Base-by-base conservation (phyloP, 1,140 invertebrate genomes). In the Uloborus diversus region DNA sequence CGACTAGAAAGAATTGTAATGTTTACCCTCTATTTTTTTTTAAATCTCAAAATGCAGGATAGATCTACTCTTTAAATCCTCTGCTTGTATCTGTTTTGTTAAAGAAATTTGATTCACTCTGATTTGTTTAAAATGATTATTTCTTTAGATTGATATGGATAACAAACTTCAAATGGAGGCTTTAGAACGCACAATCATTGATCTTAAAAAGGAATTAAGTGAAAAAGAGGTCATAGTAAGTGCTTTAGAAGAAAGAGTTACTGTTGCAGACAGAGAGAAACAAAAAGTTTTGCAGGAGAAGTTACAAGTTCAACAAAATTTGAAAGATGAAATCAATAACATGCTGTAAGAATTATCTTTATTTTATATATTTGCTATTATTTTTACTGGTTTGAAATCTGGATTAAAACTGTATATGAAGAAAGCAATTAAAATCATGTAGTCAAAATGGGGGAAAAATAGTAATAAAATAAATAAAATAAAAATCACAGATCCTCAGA, bases 311-410 rank as follows among this genome's bases (percentile, higher is more conserved):
- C 9, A 64, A 20, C 57, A 65, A n/a, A 53, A n/a, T 4, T 30
- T 78, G 23, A 56, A 78, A 56, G 73, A 78, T 3, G 42, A 78
- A 20, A 25, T 78, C 25, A 56, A 66, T 27, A 56, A 32, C 13
- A 30, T 53, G 13, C 49, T 27, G 73, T 78, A 66, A 56, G 65
- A 68, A 37, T 30, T 28, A 30, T 9, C 37, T 17, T 1, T 59
- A 28, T 59, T 59, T 3, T 20, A 65, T 20, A 42, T 65, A 1
- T 47, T 42, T 37, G 9, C 17, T 14, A n/a, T 62, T 14, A 32
- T 32, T 17, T 13, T n/a, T 33, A 17, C 17, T 62, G 30, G 35
- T 61, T 9, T 30, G 2, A 32, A 17, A 17, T 32, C 35, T 62
- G n/a, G n/a, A n/a, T n/a, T n/a, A n/a, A n/a, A n/a, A n/a, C n/a